These are phyloP conservation scores for Anabacerthia variegaticeps DNA, from an alignment of 2,797 vertebrate genomes.

Conservation along the genomic window DNA sequence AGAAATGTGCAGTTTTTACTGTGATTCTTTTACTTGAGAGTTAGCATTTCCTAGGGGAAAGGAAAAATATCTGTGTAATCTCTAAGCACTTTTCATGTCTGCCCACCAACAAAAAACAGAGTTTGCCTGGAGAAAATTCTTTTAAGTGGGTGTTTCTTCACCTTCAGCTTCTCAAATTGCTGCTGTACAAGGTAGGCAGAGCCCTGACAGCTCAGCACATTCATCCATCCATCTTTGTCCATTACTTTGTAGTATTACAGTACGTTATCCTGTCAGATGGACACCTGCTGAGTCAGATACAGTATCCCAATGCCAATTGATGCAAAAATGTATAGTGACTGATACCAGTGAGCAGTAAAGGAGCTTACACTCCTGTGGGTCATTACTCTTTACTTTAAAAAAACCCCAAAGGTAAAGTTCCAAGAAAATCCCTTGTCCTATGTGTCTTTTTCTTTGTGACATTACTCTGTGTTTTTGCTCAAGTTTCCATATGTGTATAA, in stretches of 20 bases:
- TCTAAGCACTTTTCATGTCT: neutral
- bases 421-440: neutral
- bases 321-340: neutral
- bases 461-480: neutral
- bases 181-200: neutral
- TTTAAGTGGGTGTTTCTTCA: neutral
- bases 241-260: neutral
- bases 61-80: neutral
- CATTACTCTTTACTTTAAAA: neutral
- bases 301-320: neutral
- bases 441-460: neutral
- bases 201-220: neutral
- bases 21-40: neutral
- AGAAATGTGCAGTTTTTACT: neutral
- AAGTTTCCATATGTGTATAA: neutral
- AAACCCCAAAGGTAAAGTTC: neutral
- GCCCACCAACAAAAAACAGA: neutral
- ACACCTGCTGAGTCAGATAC: neutral
- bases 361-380: neutral
- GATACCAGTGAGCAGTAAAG: neutral
- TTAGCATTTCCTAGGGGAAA: neutral
- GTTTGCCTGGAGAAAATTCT: neutral
- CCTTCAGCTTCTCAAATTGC: neutral
- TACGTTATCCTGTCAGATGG: neutral
- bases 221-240: neutral